Base-by-base conservation (phyloP, 2,888 invertebrate genomes). In the Pammene aurita region DNA sequence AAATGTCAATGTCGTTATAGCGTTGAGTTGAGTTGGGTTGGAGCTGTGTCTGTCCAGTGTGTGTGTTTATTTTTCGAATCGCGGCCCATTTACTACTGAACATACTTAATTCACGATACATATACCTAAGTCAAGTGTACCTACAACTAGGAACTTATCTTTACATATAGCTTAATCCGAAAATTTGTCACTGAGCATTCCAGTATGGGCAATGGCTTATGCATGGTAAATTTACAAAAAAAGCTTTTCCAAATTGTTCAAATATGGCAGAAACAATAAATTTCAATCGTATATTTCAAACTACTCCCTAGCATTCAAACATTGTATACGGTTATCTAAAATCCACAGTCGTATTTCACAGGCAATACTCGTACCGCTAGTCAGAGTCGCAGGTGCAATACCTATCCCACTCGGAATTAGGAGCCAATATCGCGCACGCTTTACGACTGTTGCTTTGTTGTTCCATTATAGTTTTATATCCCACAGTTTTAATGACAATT, bases 331-430 rank as follows among this genome's bases (percentile, higher is more conserved):
- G 79, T 75, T 75, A 74, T 77, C 75, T 75, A 72, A 76, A 76
- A 74, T 73, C 74, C 73, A 74, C 73, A 72, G 76, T 76, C 81
- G 82, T 87, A 86, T 84, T 83, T 87, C 84, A 86, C 78, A 72
- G 80, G 79, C 80, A 82, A 81, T 85, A 66, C 54, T 54, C 54
- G 34, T 54, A 26, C 70, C 64, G 64, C 72, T 70, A 71, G 70
- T 67, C 73, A 63, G 74, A 71, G 76, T 77, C 69, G 70, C 82
- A 90, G 91, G 90, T 91, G 90, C 87, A 83, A 78, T 80, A 80
- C 78, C 85, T 79, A 84, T 82, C 84, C 82, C 83, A 79, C 83
- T 82, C 81, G 76, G 84, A 87, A 88, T 90, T 89, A 89, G 88
- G 84, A 86, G 81, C 85, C 87, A 84, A 88, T 90, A 85, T 81